Conservation (phyloP, 2,113 vertebrate genomes). For the Connochaetes taurinus region DNA sequence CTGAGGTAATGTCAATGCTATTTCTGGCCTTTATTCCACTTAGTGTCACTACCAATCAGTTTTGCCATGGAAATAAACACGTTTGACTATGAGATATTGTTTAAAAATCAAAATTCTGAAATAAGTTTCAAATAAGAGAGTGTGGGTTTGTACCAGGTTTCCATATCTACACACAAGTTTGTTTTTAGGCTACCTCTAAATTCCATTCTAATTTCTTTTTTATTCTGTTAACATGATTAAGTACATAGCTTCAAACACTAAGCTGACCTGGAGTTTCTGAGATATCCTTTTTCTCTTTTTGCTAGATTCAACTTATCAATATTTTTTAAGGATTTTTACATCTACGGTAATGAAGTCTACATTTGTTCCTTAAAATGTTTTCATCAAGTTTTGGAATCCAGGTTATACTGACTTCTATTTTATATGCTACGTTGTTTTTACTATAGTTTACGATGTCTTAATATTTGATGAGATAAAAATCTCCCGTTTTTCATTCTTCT, state of each 20-base stretch:
- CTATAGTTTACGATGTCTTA: background rate
- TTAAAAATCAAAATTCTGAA: conserved; percentile 16
- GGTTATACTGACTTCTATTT: background rate
- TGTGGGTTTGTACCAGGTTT: background rate
- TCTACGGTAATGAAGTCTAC: background rate
- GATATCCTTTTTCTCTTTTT: background rate
- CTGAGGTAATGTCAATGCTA: background rate
- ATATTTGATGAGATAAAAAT: background rate
- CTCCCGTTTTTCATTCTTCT: background rate
- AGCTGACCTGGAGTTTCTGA: background rate
- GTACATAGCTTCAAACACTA: conserved; percentile 5
- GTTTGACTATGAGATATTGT: background rate
- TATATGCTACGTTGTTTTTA: background rate
- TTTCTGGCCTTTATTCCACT: conserved; percentile 1
- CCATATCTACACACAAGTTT: background rate
- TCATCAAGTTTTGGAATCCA: background rate
- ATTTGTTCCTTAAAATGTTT: background rate
- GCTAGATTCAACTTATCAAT: background rate
- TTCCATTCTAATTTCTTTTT: background rate
- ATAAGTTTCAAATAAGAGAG: background rate
- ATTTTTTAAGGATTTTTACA: conserved; percentile 2
- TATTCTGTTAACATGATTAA: background rate
- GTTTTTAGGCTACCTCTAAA: background rate
- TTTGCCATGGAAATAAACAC: background rate
- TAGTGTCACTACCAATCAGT: background rate